Percentiles rank a stretch among this genome's conserved stretches.
These are phyloP conservation scores for Patella ulyssiponensis DNA, from an alignment of 2,888 invertebrate species.

Conservation along the genomic window DNA sequence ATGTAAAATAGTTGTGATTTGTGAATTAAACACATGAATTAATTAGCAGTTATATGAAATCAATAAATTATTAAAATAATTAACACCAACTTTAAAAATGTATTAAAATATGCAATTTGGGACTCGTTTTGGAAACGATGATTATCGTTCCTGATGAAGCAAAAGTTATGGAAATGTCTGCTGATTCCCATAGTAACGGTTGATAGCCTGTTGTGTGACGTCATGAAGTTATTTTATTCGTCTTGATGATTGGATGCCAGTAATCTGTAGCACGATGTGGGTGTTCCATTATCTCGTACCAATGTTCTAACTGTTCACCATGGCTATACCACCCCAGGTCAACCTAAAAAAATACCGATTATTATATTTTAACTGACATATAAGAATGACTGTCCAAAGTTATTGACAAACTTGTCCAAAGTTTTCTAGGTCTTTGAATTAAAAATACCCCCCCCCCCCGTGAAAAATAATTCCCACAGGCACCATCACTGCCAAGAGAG, in stretches of 20 bases:
- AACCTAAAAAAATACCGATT: conserved; percentile 45
- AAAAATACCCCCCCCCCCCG: no score
- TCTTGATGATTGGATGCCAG: conserved; percentile 67
- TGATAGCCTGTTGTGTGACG: background rate
- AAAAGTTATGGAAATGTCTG: background rate
- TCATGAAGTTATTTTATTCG: conserved; percentile 63
- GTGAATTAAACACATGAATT: no score
- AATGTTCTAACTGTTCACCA: conserved; percentile 64
- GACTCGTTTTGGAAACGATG: background rate
- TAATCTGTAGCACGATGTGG: conserved; percentile 64
- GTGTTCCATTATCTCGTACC: conserved; percentile 68
- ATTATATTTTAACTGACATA: no score
- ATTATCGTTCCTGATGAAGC: background rate
- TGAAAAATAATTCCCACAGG: no score
- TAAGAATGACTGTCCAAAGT: no score
- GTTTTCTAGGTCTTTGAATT: no score
- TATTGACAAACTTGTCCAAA: no score
- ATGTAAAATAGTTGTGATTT: no score
- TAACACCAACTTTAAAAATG: no score
- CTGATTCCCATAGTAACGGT: background rate
- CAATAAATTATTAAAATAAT: no score
- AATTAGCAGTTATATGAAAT: no score
- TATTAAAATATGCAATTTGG: conserved; percentile 7
- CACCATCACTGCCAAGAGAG: no score
- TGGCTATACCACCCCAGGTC: conserved; percentile 67